phyloP scores from a whole-genome alignment of 2,888 invertebrate species.

The Drosophila sordidula region DNA sequence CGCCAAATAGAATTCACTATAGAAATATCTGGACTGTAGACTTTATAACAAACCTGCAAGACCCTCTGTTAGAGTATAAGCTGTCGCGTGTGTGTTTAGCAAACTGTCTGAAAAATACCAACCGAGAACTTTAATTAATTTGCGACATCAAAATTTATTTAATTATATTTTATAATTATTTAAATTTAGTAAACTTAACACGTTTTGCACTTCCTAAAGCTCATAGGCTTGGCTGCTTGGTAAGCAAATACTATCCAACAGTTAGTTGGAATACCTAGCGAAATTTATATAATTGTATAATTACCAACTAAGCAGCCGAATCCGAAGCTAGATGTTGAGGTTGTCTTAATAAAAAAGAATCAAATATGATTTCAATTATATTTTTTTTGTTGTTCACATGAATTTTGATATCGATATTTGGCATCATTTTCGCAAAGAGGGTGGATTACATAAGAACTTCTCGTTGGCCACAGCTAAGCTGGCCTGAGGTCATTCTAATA shows the following conservation, averaged over 20 bases:
- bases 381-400: not conserved
- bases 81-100: not conserved
- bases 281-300: too few relatives aligned
- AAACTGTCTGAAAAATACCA: not conserved
- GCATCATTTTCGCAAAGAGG: not conserved
- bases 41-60: not conserved
- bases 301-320: too few relatives aligned
- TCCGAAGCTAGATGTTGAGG: too few relatives aligned
- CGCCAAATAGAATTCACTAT: too few relatives aligned
- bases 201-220: not conserved
- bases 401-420: not conserved
- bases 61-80: not conserved
- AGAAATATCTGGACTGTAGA: too few relatives aligned
- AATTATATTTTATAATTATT: constrained; percentile 3
- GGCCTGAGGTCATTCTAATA: not conserved
- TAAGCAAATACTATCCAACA: too few relatives aligned
- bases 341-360: too few relatives aligned
- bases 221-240: not conserved
- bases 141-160: constrained; percentile 3
- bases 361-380: too few relatives aligned
- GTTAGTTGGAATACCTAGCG: too few relatives aligned
- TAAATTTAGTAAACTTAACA: not conserved
- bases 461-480: not conserved
- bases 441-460: too few relatives aligned
- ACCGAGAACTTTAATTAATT: constrained; percentile 13